Base-by-base conservation (phyloP, 2,888 invertebrate genomes). In the Auanema sp. region DNA sequence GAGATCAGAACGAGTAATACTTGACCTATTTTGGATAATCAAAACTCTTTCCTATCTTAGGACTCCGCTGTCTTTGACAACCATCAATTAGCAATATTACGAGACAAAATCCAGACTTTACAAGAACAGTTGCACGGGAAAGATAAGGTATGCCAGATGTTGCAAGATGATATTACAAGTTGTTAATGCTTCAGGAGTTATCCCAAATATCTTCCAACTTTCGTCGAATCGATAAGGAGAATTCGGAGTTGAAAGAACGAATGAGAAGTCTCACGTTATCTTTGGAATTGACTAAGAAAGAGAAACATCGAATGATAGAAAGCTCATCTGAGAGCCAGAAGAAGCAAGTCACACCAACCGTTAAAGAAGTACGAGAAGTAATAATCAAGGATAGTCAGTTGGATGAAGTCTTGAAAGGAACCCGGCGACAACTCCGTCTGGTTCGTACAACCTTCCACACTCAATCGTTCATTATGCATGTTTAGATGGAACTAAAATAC, bases 401-500 rank as follows among this genome's bases (percentile, higher is more conserved):
- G 41, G 59, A 60, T n/a, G 59, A 60, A 23, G 51, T 43, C 16
- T 24, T 52, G 43, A 33, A 53, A 42, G 33, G 25, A 18, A 60
- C 42, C 16, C 52, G 53, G 42, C 41, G 44, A 43, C 41, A 60
- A n/a, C 53, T 60, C 6, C 52, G 59, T 14, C 4, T 52, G 53
- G 58, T 58, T 14, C 40, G 58, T 1, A 12, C 33, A 6, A 33
- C 10, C 6, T 16, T 58, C 10, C 50, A 12, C 11, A n/a, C 12
- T 11, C 6, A 25, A 50, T 6, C 40, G n/a, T 3, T n/a, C 12
- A 11, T 23, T 11, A 2, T 11, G 16, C 11, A 50, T 16, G 25
- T 58, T n/a, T 21, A 58, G 58, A 58, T 56, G 25, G 71, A 71
- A 53, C 16, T 49, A 0, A 18, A 41, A 1, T 61, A 68, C 21